Base-by-base conservation (phyloP, 2,888 invertebrate species). In the Cantharis rufa region DNA sequence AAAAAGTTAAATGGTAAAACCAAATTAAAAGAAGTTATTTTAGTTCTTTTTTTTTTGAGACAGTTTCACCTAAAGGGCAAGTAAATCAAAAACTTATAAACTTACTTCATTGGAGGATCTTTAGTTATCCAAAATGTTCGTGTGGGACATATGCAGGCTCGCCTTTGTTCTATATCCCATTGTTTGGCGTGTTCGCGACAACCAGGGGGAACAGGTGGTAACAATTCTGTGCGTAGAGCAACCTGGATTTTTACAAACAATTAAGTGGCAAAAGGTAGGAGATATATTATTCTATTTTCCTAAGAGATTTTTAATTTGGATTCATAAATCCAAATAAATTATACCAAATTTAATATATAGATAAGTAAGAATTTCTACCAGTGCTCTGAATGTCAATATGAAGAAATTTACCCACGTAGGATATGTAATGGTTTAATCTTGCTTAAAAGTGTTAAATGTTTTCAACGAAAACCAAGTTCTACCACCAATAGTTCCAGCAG, bases 91-190 rank as follows among this genome's bases (percentile, higher is more conserved):
- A 13, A 11, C 10, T 11, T 32, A 7, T 9, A 15, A 66, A 76
- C 82, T 80, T 81, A 85, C 85, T 83, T 74, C 2, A 84, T 82
- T 15, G 83, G 82, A 10, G 84, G 82, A 64, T 84, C 84, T 77
- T 84, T 85, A 62, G 85, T 81, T 5, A 82, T 74, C 88, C 88
- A 88, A 79, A 86, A 88, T 63, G 82, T 80, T 70, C 69, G 78
- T 10, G 86, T 86, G 0, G 85, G 84, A 81, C 88, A 86, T 2
- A 87, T 84, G 64, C 78, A 81, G 3, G 80, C 83, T 74, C 87
- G 84, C 10, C 77, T 80, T 82, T 89, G 88, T 71, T 83, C 70
- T 66, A 82, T 81, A 74, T 88, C 87, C 88, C 88, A 89, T 24
- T 82, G 78, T 81, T 81, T 86, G 3, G 84, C 85, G n/a, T 71